A percentile compares a stretch with the other conserved stretches of the same genome.
Conservation (phyloP, 2,113 vertebrate genomes). For the Rutilus rutilus region DNA sequence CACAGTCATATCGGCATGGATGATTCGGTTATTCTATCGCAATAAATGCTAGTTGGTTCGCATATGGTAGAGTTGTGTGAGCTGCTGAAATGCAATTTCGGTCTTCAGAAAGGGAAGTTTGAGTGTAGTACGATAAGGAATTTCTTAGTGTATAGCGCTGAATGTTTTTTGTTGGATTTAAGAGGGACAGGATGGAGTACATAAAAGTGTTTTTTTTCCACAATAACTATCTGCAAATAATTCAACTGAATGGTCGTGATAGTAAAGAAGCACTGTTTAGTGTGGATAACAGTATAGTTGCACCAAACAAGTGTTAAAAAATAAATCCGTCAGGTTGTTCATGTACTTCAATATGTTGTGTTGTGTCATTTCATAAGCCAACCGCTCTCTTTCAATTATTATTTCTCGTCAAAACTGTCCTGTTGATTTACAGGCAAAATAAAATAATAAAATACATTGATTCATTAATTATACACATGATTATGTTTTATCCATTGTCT, state of each 20-base stretch:
- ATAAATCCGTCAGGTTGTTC: background rate
- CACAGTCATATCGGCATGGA: slow-evolving; percentile 33
- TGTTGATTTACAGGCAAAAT: no score
- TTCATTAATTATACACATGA: background rate
- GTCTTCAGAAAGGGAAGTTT: slow-evolving; percentile 13
- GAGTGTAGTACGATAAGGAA: slow-evolving; percentile 2
- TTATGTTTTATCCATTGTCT: background rate
- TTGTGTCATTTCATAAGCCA: background rate
- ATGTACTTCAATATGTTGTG: background rate
- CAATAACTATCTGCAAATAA: slow-evolving; percentile 15
- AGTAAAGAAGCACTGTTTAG: background rate
- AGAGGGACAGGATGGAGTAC: background rate
- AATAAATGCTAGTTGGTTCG: background rate
- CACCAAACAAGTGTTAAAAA: background rate
- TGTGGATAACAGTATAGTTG: background rate
- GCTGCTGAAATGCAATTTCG: slow-evolving; percentile 14
- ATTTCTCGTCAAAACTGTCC: background rate
- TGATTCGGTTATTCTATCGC: slow-evolving; percentile 21
- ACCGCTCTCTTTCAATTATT: background rate
- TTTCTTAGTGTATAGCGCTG: background rate
- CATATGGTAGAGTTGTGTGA: slow-evolving; percentile 25
- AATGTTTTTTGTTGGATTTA: background rate
- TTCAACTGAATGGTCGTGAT: background rate
- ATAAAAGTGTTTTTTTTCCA: background rate
- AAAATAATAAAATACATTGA: background rate